Base-by-base conservation (phyloP, 2,113 vertebrate species). In the Nothoprocta pentlandii region DNA sequence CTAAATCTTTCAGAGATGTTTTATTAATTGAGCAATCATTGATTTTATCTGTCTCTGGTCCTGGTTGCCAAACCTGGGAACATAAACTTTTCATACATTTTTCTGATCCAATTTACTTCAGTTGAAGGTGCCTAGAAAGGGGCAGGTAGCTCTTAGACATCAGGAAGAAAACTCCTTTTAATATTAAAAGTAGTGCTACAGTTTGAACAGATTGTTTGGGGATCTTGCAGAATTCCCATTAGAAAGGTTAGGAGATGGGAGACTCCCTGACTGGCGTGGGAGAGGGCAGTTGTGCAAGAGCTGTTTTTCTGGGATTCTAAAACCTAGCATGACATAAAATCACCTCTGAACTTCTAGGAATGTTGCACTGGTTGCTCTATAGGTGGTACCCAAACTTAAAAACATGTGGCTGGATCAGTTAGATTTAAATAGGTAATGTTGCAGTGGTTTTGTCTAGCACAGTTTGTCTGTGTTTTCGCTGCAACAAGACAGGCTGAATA, bases 201-300 rank as follows among this genome's bases (percentile, higher is more conserved):
- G 49, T 13, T 42, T 66, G 9, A 90, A 77, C 7, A 16, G 22
- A n/a, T 93, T 80, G 17, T 77, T 83, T 70, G 67, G 13, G 11
- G 34, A 41, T 68, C 13, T 54, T 58, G 34, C 51, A 39, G 23
- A 82, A 88, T 82, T 49, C 21, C 7, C 8, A 10, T 42, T 56
- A 39, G 66, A 66, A 70, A 62, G 20, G 2, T 62, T 83, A 81
- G 39, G 32, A 76, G 19, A 39, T 39, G 19, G 44, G 47, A 22
- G 32, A 58, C n/a, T n/a, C n/a, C n/a, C 32, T 56, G 46, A 47
- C 0, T 0, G 42, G 11, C 42, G 32, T 54, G 89, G 53, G 16
- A 61, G 42, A 76, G 41, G 32, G 16, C 49, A 87, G 25, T 94
- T 93, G 71, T 89, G 34, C 47, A 93, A 75, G 26, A 34, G 81